Base-by-base conservation (phyloP, 2,888 invertebrate genomes). In the Limnephilus lunatus region DNA sequence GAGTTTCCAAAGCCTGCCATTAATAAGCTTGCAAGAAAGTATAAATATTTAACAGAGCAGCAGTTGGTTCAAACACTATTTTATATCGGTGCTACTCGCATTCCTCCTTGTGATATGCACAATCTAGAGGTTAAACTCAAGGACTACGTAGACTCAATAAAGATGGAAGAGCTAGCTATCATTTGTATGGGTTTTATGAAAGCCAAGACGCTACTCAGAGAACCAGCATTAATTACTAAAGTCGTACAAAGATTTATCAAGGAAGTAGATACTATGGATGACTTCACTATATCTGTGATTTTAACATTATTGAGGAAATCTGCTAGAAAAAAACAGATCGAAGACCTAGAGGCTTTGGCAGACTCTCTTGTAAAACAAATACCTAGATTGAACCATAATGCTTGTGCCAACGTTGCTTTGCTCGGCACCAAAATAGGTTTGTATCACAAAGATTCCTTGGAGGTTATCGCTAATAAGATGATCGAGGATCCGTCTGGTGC, bases 81-180 rank as follows among this genome's bases (percentile, higher is more conserved):
- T 80, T 89, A 89, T 80, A 89, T 89, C 3, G 35, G 88, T 12
- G n/a, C n/a, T 3, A 80, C n/a, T 35, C 30, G 39, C 25, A 80
- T 80, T 35, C 35, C 88, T 81, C 88, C 88, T 1, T 39, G 32
- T 35, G 80, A 89, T 5, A 80, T 89, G 19, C 88, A 89, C 30
- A 89, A 35, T 35, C 39, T 89, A 25, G 68, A 89, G 80, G 88
- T 89, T 11, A 80, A 80, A 80, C 39, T 89, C 15, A 89, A 80
- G 30, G 30, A 89, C 9, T 80, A 31, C 3, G 25, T 89, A 89
- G 80, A 89, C 25, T 80, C 88, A 1, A n/a, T 89, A 81, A 80
- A 25, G 19, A 31, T 89, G 32, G 80, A 89, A 30, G 88, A 89
- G 80, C 19, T 89, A 4, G 88, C 35, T n/a, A 81, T 80, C 32